phyloP scores from a whole-genome alignment of 2,113 vertebrate genomes.

The Ancistrus triradiatus region DNA sequence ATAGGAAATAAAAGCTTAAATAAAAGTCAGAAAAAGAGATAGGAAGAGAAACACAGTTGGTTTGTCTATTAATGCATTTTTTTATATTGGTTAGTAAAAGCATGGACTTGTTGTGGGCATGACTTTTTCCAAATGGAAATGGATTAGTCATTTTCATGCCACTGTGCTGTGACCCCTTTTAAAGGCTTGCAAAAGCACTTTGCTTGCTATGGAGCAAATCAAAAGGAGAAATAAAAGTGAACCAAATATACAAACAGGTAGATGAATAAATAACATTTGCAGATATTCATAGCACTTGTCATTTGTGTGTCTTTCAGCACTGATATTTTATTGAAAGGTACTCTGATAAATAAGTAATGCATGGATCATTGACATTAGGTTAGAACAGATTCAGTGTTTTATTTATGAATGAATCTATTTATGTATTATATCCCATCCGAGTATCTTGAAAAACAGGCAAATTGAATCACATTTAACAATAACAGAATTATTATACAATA shows the following conservation, averaged over 20 bases:
- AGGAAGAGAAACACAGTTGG: not conserved
- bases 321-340: conserved; percentile 33
- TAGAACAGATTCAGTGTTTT: not conserved
- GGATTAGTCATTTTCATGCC: conserved; percentile 38
- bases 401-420: not conserved
- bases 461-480: too few species aligned
- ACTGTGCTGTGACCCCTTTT: conserved; percentile 27
- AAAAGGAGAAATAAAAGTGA: conserved; percentile 38
- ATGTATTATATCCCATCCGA: too few species aligned
- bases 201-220: conserved; percentile 33
- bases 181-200: conserved; percentile 41
- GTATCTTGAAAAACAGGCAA: too few species aligned
- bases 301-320: conserved; percentile 26
- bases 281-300: conserved; percentile 20
- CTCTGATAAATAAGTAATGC: conserved; percentile 38
- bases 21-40: not conserved
- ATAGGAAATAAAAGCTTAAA: conserved; percentile 7
- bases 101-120: not conserved
- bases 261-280: conserved; percentile 27
- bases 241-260: conserved; percentile 38
- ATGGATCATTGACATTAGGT: conserved; percentile 12
- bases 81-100: conserved; percentile 36
- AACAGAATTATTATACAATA: too few species aligned
- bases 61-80: conserved; percentile 39
- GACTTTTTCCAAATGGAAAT: conserved; percentile 35